Percentiles rank a stretch among this genome's conserved stretches.
Conservation (phyloP, 2,888 invertebrate species). For the Andricus curvator region DNA sequence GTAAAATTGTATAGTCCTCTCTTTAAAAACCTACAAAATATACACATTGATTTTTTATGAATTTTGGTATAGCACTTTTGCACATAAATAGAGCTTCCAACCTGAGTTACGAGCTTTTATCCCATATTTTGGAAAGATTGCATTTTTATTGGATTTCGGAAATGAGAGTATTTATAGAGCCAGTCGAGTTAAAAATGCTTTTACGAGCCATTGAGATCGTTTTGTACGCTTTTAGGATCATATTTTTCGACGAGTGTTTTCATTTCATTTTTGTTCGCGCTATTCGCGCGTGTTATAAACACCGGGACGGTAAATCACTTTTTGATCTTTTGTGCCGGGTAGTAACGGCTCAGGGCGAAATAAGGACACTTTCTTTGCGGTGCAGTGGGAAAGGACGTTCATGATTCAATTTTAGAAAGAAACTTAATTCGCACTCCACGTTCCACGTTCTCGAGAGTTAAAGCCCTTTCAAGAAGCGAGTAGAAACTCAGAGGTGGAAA, state of each 20-base stretch:
- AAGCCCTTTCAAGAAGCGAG: constrained; percentile 24
- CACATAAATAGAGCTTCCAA: neutral
- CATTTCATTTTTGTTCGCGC: constrained; percentile 3
- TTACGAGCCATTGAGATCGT: neutral
- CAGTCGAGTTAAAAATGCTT: neutral
- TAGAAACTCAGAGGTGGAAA: neutral
- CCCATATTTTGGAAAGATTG: neutral
- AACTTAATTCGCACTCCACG: constrained; percentile 36
- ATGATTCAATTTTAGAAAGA: constrained; percentile 40
- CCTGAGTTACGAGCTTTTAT: neutral
- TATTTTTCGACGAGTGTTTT: constrained; percentile 8
- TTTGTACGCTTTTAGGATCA: constrained; percentile 4
- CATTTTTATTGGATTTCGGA: constrained; percentile 8
- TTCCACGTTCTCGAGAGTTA: constrained; percentile 31
- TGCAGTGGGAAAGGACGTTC: constrained; percentile 16
- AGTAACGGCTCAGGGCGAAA: constrained; percentile 10
- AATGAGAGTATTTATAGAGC: constrained; percentile 11
- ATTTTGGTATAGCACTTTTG: neutral
- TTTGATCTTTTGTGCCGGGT: constrained; percentile 12
- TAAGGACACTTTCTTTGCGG: constrained; percentile 26
- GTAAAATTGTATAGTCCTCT: neutral
- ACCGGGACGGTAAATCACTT: constrained; percentile 8
- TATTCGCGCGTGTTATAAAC: neutral
- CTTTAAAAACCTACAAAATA: no score
- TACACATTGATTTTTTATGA: neutral